Base-by-base conservation (phyloP, 2,888 invertebrate species). In the Trachelus stipa region DNA sequence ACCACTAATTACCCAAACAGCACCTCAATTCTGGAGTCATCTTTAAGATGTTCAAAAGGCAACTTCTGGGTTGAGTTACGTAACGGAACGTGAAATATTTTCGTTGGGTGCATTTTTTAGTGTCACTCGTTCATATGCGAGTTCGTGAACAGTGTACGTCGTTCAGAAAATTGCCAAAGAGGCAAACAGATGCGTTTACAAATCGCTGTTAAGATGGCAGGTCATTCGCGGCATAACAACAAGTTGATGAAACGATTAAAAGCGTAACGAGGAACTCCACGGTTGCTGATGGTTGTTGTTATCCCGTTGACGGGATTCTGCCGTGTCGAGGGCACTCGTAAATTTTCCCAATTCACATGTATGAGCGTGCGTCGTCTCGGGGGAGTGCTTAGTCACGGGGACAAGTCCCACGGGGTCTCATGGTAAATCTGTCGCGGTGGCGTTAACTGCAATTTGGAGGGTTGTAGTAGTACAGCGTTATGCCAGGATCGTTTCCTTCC, bases 231-330 rank as follows among this genome's bases (percentile, higher is more conserved):
- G 82, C 82, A 82, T 87, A 88, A 89, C 89, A 90, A 90, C 89
- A 88, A 90, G 86, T 89, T 90, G 90, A 90, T 90, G 90, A 87
- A 90, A 88, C 89, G 87, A 90, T 90, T 90, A 88, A 90, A 90
- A 90, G 83, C 88, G 81, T 89, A 89, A 90, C 89, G 89, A 90
- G 89, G 84, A 82, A 56, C 56, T 79, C 80, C 81, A 81, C 79
- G 76, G 81, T 81, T 12, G 81, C 80, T 86, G 87, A 87, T 87
- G 82, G 87, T 87, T 88, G 87, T 87, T 88, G 87, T 88, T 86
- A 87, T 71, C 71, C 31, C 81, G 80, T 81, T 81, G 75, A 78
- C 80, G 78, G 79, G 79, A 79, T 73, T 78, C 77, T 69, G 68
- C 34, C 75, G 33, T 75, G 78, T 71, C 75, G 80, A 79, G 85